Percentiles rank a stretch among this genome's conserved stretches.
phyloP scores from a whole-genome alignment of 2,888 invertebrate species.

The Minunthozetes semirufus region DNA sequence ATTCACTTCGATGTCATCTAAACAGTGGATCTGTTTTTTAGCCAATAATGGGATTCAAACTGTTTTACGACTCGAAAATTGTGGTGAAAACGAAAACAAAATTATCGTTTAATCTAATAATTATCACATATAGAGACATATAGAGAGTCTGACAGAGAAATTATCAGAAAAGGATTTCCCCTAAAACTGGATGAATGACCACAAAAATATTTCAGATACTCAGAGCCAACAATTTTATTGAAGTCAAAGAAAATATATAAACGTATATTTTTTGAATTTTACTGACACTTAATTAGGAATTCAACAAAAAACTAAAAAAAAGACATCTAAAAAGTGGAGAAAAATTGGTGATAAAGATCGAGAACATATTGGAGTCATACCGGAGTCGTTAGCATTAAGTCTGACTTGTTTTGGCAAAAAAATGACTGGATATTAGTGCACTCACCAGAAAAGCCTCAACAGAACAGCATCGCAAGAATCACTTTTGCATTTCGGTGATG shows the following conservation, averaged over 20 bases:
- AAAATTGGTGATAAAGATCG: background rate
- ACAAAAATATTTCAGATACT: background rate
- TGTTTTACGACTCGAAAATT: background rate
- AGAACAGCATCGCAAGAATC: background rate
- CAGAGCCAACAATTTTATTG: background rate
- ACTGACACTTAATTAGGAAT: background rate
- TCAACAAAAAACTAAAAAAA: background rate
- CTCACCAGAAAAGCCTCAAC: too few relatives aligned
- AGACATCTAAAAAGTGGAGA: background rate
- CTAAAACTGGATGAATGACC: conserved; percentile 12
- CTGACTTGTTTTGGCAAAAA: background rate
- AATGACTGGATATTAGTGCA: background rate
- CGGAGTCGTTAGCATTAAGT: background rate
- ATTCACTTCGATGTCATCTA: too few relatives aligned
- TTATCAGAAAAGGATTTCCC: conserved; percentile 1
- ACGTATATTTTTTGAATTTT: background rate
- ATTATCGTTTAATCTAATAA: background rate
- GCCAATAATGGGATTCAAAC: background rate
- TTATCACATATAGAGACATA: background rate
- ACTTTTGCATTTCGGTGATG: conserved; percentile 1
- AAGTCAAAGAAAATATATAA: background rate
- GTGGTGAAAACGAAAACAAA: background rate
- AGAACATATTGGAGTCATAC: background rate
- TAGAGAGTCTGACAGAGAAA: background rate
- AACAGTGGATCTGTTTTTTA: background rate